Conservation (phyloP, 2,113 vertebrate species). For the Acrocephalus arundinaceus region DNA sequence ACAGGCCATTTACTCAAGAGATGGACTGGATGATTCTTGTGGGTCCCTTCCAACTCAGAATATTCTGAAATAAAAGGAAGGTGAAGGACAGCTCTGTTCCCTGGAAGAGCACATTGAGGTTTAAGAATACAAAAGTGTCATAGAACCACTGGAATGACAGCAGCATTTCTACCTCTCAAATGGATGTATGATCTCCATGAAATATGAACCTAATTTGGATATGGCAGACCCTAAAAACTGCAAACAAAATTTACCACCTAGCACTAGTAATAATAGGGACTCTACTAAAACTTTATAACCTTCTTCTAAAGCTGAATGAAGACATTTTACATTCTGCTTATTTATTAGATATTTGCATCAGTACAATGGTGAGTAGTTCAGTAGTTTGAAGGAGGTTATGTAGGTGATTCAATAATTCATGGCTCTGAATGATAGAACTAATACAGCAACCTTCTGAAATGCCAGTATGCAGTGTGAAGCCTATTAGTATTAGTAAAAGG, state of each 20-base stretch:
- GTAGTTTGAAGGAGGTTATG: background rate
- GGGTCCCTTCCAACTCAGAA: background rate
- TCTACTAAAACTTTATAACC: background rate
- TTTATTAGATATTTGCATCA: constrained; percentile 42
- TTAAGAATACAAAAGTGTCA: background rate
- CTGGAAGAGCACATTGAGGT: background rate
- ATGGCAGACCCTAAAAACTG: background rate
- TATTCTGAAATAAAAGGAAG: background rate
- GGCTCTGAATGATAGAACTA: constrained; percentile 36
- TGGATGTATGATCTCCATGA: background rate
- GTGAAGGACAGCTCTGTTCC: background rate
- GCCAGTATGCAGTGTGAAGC: background rate
- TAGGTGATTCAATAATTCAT: constrained; percentile 52
- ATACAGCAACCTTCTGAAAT: constrained; percentile 34
- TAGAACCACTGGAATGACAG: background rate
- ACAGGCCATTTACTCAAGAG: background rate
- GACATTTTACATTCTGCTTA: background rate
- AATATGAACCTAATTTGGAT: background rate
- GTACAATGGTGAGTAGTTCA: background rate
- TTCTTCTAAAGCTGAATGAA: constrained; percentile 33
- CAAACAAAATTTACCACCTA: constrained; percentile 7
- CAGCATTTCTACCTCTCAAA: background rate
- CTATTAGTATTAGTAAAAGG: constrained; percentile 3
- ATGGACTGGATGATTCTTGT: background rate
- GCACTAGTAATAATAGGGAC: background rate